Conservation (phyloP, 2,797 vertebrate genomes). For the Leuciscus waleckii region DNA sequence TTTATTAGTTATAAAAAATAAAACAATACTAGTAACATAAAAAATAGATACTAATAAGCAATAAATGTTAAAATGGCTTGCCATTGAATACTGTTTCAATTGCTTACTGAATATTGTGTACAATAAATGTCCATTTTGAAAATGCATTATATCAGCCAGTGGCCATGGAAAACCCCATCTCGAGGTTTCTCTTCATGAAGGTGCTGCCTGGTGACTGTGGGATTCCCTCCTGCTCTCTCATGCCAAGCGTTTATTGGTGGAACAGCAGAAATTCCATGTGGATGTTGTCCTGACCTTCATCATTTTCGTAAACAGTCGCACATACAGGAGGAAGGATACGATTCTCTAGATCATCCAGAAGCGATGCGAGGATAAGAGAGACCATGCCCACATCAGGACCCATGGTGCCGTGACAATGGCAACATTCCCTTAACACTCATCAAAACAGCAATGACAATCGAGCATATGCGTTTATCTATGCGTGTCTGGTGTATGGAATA, state of each 20-base stretch:
- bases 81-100: background rate
- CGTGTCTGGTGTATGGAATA: slow-evolving; percentile 12
- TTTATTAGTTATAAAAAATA: background rate
- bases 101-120: background rate
- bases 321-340: background rate
- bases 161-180: slow-evolving; percentile 7
- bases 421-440: background rate
- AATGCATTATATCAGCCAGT: background rate
- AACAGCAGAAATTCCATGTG: slow-evolving; percentile 23
- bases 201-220: background rate
- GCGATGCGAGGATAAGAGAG: background rate
- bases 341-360: slow-evolving; percentile 15
- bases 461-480: slow-evolving; percentile 27
- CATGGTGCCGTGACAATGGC: background rate
- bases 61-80: background rate
- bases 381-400: background rate
- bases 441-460: slow-evolving; percentile 25
- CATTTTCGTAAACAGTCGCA: background rate
- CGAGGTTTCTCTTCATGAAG: slow-evolving; percentile 20
- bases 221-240: slow-evolving; percentile 1
- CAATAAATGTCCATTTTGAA: background rate
- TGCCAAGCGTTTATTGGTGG: slow-evolving; percentile 34
- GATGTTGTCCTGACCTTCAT: slow-evolving; percentile 39
- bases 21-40: background rate
- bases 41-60: background rate